A percentile compares a stretch with the other conserved stretches of the same genome.
These are phyloP conservation scores for Anseranas semipalmata DNA, from an alignment of 2,113 vertebrate species.

Conservation along the genomic window DNA sequence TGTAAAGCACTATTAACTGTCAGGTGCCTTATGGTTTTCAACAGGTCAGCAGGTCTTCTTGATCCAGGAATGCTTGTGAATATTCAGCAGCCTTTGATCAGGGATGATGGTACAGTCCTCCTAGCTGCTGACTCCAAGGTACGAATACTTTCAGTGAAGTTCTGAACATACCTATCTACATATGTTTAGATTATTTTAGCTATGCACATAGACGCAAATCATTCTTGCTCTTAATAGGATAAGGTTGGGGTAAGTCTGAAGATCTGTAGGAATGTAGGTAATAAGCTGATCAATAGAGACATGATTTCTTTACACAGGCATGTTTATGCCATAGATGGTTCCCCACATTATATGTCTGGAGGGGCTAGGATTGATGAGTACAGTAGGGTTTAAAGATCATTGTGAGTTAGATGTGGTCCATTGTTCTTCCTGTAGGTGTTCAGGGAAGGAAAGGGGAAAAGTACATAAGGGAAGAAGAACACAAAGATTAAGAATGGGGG, in stretches of 20 bases:
- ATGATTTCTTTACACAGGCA: not conserved
- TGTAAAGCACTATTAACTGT: not conserved
- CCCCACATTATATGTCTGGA: not conserved
- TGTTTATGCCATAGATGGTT: not conserved
- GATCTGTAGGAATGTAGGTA: not conserved
- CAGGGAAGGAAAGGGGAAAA: not conserved
- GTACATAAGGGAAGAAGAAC: not conserved
- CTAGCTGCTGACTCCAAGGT: conserved; percentile 93
- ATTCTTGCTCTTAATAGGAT: not conserved
- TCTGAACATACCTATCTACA: not conserved
- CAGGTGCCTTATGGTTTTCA: conserved; percentile 59
- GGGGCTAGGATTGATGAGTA: not conserved
- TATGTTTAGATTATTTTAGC: not conserved
- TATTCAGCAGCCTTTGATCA: conserved; percentile 96
- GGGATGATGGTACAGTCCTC: conserved; percentile 91
- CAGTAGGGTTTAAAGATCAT: not conserved
- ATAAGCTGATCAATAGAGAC: not conserved
- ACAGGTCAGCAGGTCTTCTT: conserved; percentile 86
- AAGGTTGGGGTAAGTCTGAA: not conserved
- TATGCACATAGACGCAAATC: not conserved
- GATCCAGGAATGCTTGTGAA: conserved; percentile 98
- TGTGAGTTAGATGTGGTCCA: not conserved
- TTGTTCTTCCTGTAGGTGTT: not conserved
- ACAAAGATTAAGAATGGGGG: not conserved
- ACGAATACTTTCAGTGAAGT: not conserved